These are phyloP conservation scores for Herminia tarsipennalis DNA, from an alignment of 2,888 invertebrate genomes.

Conservation along the genomic window DNA sequence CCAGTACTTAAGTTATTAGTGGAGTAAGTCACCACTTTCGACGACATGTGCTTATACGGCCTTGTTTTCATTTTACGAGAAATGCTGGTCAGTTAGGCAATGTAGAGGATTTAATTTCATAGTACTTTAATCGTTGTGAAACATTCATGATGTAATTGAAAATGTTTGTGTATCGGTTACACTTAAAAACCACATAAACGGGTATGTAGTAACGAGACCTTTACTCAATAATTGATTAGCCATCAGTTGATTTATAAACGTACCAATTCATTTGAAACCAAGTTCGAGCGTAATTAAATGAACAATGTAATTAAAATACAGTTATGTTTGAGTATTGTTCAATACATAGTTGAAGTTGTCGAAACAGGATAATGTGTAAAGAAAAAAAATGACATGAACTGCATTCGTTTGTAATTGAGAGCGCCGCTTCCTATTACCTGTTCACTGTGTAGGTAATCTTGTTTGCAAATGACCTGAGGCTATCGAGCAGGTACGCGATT, in stretches of 20 bases:
- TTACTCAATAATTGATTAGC: neutral
- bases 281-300: too few species aligned
- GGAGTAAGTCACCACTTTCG: conserved; percentile 18
- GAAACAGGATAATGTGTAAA: conserved; percentile 19
- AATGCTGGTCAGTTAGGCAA: conserved; percentile 24
- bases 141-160: conserved; percentile 10
- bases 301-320: neutral
- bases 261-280: too few species aligned
- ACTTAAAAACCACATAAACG: too few species aligned
- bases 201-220: too few species aligned
- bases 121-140: conserved; percentile 28
- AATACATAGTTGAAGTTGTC: conserved; percentile 6
- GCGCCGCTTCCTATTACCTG: conserved; percentile 47
- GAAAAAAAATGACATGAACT: conserved; percentile 37
- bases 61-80: conserved; percentile 27
- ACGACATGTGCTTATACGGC: conserved; percentile 18
- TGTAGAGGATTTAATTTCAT: conserved; percentile 10
- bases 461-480: conserved; percentile 65
- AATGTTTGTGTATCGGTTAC: too few species aligned
- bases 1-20: conserved; percentile 6
- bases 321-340: neutral
- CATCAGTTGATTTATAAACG: neutral
- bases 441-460: conserved; percentile 57
- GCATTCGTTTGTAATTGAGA: conserved; percentile 48
- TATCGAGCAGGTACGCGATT: conserved; percentile 63